A percentile compares a stretch with the other conserved stretches of the same genome.
phyloP scores from a whole-genome alignment of 2,888 invertebrate genomes.

The Standfussiana lucernea region DNA sequence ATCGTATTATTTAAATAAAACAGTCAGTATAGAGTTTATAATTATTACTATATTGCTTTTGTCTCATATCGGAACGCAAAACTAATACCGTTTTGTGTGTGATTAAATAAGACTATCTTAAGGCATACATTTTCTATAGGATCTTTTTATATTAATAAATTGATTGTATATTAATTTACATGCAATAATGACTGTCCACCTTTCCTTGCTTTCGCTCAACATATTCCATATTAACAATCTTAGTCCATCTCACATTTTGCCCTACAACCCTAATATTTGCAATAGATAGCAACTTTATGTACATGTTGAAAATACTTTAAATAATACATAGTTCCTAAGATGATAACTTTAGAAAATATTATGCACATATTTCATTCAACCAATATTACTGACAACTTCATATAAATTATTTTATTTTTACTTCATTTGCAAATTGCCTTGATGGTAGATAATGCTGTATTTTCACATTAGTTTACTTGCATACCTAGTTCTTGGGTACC shows the following conservation, averaged over 20 bases:
- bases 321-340: neutral
- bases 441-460: no score
- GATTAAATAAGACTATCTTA: conserved; percentile 46
- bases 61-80: conserved; percentile 50
- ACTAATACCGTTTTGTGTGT: conserved; percentile 32
- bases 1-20: conserved; percentile 63
- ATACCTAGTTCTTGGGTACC: neutral
- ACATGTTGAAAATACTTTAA: neutral
- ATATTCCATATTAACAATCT: conserved; percentile 16
- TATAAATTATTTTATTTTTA: neutral
- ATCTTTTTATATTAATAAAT: conserved; percentile 52
- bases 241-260: neutral
- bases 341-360: conserved; percentile 15
- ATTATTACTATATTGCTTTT: conserved; percentile 65
- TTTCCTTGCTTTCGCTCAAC: no score
- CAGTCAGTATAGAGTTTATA: conserved; percentile 53
- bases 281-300: neutral
- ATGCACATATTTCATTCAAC: conserved; percentile 33
- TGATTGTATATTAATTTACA: conserved; percentile 27
- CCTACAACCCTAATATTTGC: conserved; percentile 24
- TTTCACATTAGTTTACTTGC: neutral
- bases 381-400: conserved; percentile 5
- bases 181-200: conserved; percentile 27
- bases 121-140: conserved; percentile 39
- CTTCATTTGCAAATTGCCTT: neutral